phyloP scores from a whole-genome alignment of 2,797 vertebrate species.

The Orientallactaga sibirica region DNA sequence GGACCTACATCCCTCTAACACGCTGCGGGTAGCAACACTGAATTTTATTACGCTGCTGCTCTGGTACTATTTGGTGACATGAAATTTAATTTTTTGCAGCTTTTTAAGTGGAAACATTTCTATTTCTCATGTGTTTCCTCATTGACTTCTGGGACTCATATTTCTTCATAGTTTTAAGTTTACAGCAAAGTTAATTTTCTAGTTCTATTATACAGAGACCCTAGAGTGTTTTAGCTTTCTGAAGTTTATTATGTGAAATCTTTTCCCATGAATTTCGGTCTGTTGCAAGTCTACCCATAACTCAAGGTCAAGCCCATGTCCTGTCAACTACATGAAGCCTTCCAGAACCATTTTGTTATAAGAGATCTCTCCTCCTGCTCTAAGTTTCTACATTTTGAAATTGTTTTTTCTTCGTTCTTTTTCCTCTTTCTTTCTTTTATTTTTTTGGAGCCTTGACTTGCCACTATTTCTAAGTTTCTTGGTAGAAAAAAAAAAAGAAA shows the following conservation, averaged over 20 bases:
- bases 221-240: background rate
- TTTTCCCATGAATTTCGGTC: slow-evolving; percentile 18
- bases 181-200: slow-evolving; percentile 55
- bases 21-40: slow-evolving; percentile 27
- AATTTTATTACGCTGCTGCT: slow-evolving; percentile 53
- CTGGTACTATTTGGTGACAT: background rate
- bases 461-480: background rate
- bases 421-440: background rate
- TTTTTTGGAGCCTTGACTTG: background rate
- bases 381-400: background rate
- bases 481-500: no score
- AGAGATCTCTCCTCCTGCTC: slow-evolving; percentile 11
- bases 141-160: slow-evolving; percentile 52
- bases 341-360: background rate
- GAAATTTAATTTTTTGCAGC: slow-evolving; percentile 52
- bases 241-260: slow-evolving; percentile 57
- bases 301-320: slow-evolving; percentile 22
- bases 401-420: no score
- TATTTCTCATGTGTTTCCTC: slow-evolving; percentile 64
- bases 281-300: slow-evolving; percentile 38
- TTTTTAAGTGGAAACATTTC: slow-evolving; percentile 52
- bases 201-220: slow-evolving; percentile 21
- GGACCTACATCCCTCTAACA: slow-evolving; percentile 44
- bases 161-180: slow-evolving; percentile 65
- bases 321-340: background rate